phyloP scores from a whole-genome alignment of 2,888 invertebrate genomes.

The Meghimatium bilineatum region DNA sequence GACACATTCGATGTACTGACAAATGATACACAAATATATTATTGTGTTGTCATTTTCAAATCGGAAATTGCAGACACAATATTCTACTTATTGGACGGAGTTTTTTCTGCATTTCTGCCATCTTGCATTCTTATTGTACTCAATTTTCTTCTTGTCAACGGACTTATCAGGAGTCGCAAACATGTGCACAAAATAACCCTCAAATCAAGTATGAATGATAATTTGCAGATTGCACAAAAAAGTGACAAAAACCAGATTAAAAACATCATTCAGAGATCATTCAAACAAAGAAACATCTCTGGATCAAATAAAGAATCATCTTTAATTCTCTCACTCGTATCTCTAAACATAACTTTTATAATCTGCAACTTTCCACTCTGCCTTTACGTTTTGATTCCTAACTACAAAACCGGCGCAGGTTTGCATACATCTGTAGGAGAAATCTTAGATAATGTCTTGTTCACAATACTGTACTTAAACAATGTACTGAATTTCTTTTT shows the following conservation, averaged over 20 bases:
- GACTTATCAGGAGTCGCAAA: conserved; percentile 7
- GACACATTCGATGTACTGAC: neutral
- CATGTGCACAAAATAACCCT: neutral
- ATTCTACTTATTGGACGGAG: neutral
- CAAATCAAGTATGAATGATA: neutral
- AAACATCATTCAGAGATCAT: too few relatives aligned
- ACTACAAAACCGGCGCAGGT: neutral
- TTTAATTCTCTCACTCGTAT: neutral
- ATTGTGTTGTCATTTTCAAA: neutral
- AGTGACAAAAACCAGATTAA: neutral
- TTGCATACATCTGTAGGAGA: neutral
- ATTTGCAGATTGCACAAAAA: neutral
- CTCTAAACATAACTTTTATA: neutral
- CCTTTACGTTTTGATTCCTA: neutral
- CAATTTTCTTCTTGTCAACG: neutral
- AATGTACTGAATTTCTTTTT: conserved; percentile 12
- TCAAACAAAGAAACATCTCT: neutral
- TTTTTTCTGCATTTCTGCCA: neutral
- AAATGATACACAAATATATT: neutral
- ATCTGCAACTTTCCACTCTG: conserved; percentile 14
- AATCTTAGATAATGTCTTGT: neutral
- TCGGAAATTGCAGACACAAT: neutral
- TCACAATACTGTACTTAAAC: conserved; percentile 19
- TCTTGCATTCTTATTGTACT: neutral
- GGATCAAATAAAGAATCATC: conserved; percentile 1